A percentile compares a stretch with the other conserved stretches of the same genome.
phyloP scores from a whole-genome alignment of 1,140 invertebrate species.

The Lysiphlebus fabarum region DNA sequence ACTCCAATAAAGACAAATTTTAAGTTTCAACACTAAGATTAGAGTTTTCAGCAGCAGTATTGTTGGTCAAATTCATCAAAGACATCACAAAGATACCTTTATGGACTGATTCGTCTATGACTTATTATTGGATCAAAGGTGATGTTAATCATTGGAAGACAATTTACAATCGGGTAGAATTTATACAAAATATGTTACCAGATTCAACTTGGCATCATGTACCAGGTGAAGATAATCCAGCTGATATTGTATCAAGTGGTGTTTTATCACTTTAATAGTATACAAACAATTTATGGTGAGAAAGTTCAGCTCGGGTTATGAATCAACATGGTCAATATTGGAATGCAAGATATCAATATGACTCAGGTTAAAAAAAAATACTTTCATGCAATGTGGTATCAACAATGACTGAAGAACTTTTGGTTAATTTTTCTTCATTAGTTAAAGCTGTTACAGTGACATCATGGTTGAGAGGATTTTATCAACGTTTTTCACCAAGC shows the following conservation, averaged over 20 bases:
- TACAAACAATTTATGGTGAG: constrained; percentile 3
- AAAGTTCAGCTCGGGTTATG: constrained; percentile 3
- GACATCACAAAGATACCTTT: background rate
- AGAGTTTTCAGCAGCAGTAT: constrained; percentile 13
- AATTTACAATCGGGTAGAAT: background rate
- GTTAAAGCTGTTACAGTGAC: background rate
- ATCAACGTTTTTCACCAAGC: background rate
- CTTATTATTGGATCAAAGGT: background rate
- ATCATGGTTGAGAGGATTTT: background rate
- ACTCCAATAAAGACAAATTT: no score
- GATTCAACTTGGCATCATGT: background rate
- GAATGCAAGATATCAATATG: background rate
- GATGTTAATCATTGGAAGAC: constrained; percentile 1
- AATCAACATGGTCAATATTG: constrained; percentile 4
- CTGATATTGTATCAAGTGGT: constrained; percentile 11
- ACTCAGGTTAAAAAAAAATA: no score
- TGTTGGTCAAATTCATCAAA: constrained; percentile 9
- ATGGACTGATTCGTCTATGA: constrained; percentile 12
- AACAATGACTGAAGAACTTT: background rate
- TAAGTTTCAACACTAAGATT: constrained; percentile 13
- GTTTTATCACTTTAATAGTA: background rate
- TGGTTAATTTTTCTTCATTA: background rate
- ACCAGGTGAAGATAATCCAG: constrained; percentile 8
- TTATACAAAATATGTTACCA: background rate
- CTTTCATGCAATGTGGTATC: no score